Conservation (phyloP, 1,140 invertebrate species). For the Zaprionus inermis region DNA sequence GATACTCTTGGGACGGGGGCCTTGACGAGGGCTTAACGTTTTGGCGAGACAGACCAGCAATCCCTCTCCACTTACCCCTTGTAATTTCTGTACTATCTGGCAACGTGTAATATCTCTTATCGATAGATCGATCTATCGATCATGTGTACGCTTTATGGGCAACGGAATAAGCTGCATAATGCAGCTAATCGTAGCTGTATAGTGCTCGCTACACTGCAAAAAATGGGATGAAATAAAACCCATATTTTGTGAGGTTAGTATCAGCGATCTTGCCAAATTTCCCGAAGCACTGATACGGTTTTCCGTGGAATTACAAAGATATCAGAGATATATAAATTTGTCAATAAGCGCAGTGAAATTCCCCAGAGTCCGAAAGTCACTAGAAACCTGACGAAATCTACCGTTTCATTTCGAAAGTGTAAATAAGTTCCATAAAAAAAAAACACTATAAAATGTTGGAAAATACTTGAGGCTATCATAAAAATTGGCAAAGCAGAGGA, state of each 20-base stretch:
- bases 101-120: constrained; percentile 52
- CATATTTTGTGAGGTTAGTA: not conserved
- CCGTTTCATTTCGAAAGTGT: constrained; percentile 5
- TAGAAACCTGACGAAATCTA: not conserved
- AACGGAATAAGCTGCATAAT: constrained; percentile 34
- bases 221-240: not conserved
- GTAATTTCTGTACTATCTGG: constrained; percentile 17
- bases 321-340: not conserved
- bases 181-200: constrained; percentile 53
- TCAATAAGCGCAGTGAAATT: not conserved
- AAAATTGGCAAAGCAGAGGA: constrained; percentile 38
- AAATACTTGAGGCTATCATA: constrained; percentile 30
- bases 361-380: not conserved
- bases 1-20: constrained; percentile 1
- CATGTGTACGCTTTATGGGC: constrained; percentile 52
- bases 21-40: constrained; percentile 28
- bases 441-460: constrained; percentile 11
- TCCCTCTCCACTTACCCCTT: not conserved
- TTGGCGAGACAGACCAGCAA: constrained; percentile 11
- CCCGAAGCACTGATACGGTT: not conserved
- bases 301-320: not conserved
- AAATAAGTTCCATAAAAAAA: constrained; percentile 7
- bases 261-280: not conserved
- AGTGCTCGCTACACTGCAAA: not conserved
- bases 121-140: constrained; percentile 63